Evolutionary conservation across 2,888 invertebrate genomes (phyloP), one percentile per base, ranked within the genome.

Genomic region (Orchestes rusci): DNA sequence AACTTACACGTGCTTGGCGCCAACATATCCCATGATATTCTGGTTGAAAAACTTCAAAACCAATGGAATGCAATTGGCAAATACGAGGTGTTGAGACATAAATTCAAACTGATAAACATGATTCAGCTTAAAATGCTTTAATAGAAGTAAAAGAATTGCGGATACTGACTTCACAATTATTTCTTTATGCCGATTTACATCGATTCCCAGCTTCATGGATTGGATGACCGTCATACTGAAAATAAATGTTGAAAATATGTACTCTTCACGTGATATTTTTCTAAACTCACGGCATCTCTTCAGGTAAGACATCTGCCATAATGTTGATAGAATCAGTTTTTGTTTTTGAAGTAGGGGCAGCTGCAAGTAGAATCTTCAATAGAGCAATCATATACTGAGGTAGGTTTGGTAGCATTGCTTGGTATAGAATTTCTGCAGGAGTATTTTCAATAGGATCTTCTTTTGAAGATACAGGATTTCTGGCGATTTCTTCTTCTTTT

Each of bases 81-180:
- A 97, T 7, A 99, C 95, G 56, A 99, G 74, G 72, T 99, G 96
- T 69, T 99, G 96, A 2, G 94, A 92, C 84, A 97, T 92, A 65
- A 92, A 97, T 70, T 99, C 99, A 73, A 97, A 99, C 72, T 99
- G 99, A 68, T 96, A 99, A 34, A 97, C 79, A 71, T 99, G 99
- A 71, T 96, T 99, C 32, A 87, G 65, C 70, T 97, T 97, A 62
- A 97, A 93, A 72, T 99, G 96, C 71, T 99, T 99, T 53, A 99
- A 71, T 40, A 97, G 77, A 7, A 97, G 72, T 45, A 99, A 70
- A 41, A 97, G 73, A 56, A 96, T 88, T 12, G 87, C 88, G 31
- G 92, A 90, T 1, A 92, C 84, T 10, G 95, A 88, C 73, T 99
- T 99, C 0, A 97, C 95, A 57, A 99, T 92, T 40, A 99, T 92